A percentile compares a stretch with the other conserved stretches of the same genome.
phyloP scores from a whole-genome alignment of 2,113 vertebrate species.

The Anoplopoma fimbria region DNA sequence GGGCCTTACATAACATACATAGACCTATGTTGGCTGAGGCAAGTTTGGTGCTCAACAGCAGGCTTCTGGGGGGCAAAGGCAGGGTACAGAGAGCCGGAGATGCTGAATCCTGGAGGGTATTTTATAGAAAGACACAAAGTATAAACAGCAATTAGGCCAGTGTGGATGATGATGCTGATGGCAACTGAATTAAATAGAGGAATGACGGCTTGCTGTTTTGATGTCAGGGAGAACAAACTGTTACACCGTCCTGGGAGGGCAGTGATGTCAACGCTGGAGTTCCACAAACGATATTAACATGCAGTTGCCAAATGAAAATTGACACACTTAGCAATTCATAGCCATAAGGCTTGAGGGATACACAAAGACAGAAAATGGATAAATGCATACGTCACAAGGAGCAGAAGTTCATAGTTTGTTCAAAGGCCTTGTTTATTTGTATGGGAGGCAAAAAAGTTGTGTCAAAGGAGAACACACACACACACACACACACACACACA shows the following conservation, averaged over 20 bases:
- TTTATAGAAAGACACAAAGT: slow-evolving; percentile 42
- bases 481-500: slow-evolving; percentile 17
- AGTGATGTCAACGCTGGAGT: slow-evolving; percentile 62
- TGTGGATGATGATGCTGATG: slow-evolving; percentile 29
- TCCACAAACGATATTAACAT: slow-evolving; percentile 50
- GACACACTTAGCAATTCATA: slow-evolving; percentile 35
- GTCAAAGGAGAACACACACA: slow-evolving; percentile 33
- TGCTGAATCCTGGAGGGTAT: slow-evolving; percentile 49
- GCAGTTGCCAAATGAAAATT: slow-evolving; percentile 52
- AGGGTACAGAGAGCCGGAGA: slow-evolving; percentile 48
- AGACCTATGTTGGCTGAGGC: slow-evolving; percentile 78
- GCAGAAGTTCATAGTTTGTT: slow-evolving; percentile 28
- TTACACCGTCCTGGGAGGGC: slow-evolving; percentile 61
- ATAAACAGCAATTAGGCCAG: slow-evolving; percentile 54
- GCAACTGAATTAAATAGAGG: slow-evolving; percentile 40
- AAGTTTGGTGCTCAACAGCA: slow-evolving; percentile 70
- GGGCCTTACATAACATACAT: slow-evolving; percentile 86
- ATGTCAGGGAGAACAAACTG: slow-evolving; percentile 46
- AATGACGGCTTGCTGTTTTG: slow-evolving; percentile 44
- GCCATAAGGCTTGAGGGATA: slow-evolving; percentile 42
- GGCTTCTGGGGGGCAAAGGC: slow-evolving; percentile 65
- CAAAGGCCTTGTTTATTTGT: slow-evolving; percentile 36
- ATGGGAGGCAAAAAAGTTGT: slow-evolving; percentile 43
- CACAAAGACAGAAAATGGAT: slow-evolving; percentile 1
- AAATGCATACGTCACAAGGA: slow-evolving; percentile 43